Evolutionary conservation across 2,797 vertebrate genomes (phyloP), one percentile per base, ranked within the genome.

Genomic region (Halcyon chelicuti): DNA sequence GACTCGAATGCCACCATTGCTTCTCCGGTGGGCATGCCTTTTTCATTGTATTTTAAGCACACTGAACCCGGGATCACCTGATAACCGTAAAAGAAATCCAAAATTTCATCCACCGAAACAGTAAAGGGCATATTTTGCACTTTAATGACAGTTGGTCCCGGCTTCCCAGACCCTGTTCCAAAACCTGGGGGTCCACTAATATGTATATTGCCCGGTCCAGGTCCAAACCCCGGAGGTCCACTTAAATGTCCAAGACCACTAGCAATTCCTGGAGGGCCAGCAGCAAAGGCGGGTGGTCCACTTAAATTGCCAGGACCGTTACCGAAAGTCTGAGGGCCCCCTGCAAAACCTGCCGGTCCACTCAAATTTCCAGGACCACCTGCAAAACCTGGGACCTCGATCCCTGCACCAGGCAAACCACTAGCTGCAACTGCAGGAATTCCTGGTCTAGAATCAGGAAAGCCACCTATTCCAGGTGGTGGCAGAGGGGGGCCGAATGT

Each of bases 41-140:
- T 99, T 51, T 99, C 99, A 89, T 98, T 99, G 95, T 99, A 99
- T 96, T 99, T 99, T 96, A 99, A 98, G 96, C 99, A 99, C 40
- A 99, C 99, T 23, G 99, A 99, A 84, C 99, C 99, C 74, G 98
- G 99, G 88, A 99, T 98, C 92, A 99, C 99, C 96, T 99, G 99
- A 96, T 99, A 99, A 63, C 99, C 99, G 80, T 99, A 99, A 97
- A 99, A 99, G 97, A 99, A 99, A 99, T 99, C 99, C 98, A 99
- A 98, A 94, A 99, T 99, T 97, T 99, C 99, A 96, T 99, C 99
- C 83, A 99, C 99, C 3, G 99, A 99, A 84, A 99, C 99, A 71
- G 99, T 99, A 95, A 99, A 99, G 29, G 99, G 99, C 99, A 99
- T 99, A 97, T 99, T 99, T 91, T 99, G 99, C 76, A 99, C 99